phyloP scores from a whole-genome alignment of 2,888 invertebrate genomes.

The Morpho helenor region DNA sequence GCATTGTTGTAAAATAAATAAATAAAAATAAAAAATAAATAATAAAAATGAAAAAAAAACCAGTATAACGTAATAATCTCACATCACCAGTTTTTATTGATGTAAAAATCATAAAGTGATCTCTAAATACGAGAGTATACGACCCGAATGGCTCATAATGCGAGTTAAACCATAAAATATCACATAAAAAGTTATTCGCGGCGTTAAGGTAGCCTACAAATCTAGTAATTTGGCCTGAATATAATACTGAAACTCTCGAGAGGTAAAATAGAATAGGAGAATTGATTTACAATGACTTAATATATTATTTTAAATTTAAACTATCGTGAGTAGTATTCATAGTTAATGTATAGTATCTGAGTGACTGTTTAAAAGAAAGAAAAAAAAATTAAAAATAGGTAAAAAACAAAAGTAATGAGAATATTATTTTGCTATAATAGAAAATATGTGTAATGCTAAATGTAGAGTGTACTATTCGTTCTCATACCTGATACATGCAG shows the following conservation, averaged over 20 bases:
- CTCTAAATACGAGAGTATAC: background rate
- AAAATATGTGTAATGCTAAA: too few relatives aligned
- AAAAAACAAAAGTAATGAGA: too few relatives aligned
- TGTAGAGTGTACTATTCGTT: too few relatives aligned
- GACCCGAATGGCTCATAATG: constrained; percentile 3
- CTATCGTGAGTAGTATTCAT: too few relatives aligned
- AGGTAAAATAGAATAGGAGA: background rate
- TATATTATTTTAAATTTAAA: too few relatives aligned
- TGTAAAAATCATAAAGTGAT: background rate
- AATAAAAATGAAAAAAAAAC: background rate
- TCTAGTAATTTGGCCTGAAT: background rate
- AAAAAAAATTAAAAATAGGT: too few relatives aligned
- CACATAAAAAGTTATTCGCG: constrained; percentile 8
- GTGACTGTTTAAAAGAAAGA: too few relatives aligned
- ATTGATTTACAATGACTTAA: background rate
- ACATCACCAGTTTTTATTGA: constrained; percentile 5
- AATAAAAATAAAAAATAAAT: too few relatives aligned
- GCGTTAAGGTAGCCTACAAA: background rate
- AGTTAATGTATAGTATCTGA: too few relatives aligned
- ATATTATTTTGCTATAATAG: too few relatives aligned
- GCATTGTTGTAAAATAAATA: too few relatives aligned
- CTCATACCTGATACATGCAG: too few relatives aligned
- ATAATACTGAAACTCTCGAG: background rate
- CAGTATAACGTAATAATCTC: background rate
- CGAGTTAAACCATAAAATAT: constrained; percentile 1